Evolutionary conservation across 2,888 invertebrate species (phyloP).

Genomic region (Brachylomia viminalis): DNA sequence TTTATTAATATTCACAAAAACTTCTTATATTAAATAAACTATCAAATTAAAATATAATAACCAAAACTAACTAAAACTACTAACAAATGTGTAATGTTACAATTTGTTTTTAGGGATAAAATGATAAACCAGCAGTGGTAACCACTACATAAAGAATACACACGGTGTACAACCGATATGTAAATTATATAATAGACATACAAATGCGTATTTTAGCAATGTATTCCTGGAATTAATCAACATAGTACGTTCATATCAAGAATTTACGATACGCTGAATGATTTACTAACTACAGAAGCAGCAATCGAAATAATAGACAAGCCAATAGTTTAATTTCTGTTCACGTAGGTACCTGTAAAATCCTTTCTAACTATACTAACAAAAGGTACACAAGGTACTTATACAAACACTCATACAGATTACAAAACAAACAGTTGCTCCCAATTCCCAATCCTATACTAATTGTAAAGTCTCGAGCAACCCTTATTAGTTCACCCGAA

Average conservation of each 20-base stretch:
- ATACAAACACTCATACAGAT: slow-evolving; percentile 24
- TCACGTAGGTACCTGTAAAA: not conserved
- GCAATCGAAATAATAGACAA: not conserved
- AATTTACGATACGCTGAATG: not conserved
- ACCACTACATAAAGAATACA: not conserved
- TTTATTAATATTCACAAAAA: too few relatives aligned
- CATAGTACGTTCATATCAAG: not conserved
- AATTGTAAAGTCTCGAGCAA: slow-evolving; percentile 30
- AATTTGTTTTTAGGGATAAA: too few relatives aligned
- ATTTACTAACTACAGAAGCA: not conserved
- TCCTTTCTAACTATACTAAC: not conserved
- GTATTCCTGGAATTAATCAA: not conserved
- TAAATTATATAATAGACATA: not conserved
- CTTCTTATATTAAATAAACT: too few relatives aligned
- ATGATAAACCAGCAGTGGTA: too few relatives aligned
- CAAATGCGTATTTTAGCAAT: not conserved
- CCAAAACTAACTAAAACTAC: too few relatives aligned
- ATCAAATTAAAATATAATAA: too few relatives aligned
- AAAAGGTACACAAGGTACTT: not conserved
- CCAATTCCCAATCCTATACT: slow-evolving; percentile 8
- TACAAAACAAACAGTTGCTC: slow-evolving; percentile 29
- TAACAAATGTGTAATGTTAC: too few relatives aligned
- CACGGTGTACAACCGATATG: not conserved
- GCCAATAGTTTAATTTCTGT: not conserved
- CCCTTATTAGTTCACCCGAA: slow-evolving; percentile 17